Base-by-base conservation (phyloP, 2,113 vertebrate genomes). In the Malurus cyaneus region DNA sequence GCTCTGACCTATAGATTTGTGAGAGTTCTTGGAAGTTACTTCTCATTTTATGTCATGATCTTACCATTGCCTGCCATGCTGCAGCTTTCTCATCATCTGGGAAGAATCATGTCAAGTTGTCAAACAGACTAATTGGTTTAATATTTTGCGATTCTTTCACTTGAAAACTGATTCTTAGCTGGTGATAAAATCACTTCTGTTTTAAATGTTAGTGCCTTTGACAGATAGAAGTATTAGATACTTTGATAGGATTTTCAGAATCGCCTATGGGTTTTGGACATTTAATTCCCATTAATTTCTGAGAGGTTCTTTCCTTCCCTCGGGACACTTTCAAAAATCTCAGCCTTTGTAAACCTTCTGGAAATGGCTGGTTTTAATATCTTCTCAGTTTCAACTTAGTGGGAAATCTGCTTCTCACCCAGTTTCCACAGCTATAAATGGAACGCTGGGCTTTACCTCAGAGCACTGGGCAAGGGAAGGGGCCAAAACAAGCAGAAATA, bases 261-360 rank as follows among this genome's bases (percentile, higher is more conserved):
- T 93, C 0, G 69, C 93, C 80, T 24, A 32, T 94, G 81, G 95
- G 89, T 80, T 95, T 92, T 92, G 93, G 88, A 86, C 31, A 12
- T 93, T 96, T 95, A 92, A 92, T 96, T 97, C 90, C 90, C 76
- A 92, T 95, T 97, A 78, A 94, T 96, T 93, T 96, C 67, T 64
- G 89, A 88, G 87, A 92, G 49, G 92, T 80, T 97, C 81, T 95
- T 94, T 69, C 32, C 85, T 94, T 90, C 79, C 92, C 94, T 86
- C 44, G 13, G 74, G 93, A 94, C 85, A 77, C 79, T 80, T 89
- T 88, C 24, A 62, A 91, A 91, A 89, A 80, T 83, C 92, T 82
- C 84, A 92, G 89, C 80, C 52, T 89, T 90, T 92, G 78, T 94
- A 93, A 95, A 88, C 87, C 85, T 94, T 83, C 86, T 71, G 49